phyloP scores from a whole-genome alignment of 2,888 invertebrate species.

The Mamestra brassicae region DNA sequence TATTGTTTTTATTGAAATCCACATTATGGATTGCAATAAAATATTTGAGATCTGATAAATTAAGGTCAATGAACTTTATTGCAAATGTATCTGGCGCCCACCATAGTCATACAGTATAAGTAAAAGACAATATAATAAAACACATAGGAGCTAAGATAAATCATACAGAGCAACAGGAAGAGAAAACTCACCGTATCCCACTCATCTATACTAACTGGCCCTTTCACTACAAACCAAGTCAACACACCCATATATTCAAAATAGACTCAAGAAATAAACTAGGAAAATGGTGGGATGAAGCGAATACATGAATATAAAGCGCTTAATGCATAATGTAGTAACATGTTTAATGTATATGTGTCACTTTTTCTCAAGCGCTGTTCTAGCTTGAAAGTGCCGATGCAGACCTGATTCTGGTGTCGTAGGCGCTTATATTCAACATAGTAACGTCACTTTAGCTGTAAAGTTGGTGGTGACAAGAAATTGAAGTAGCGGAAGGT shows the following conservation, averaged over 20 bases:
- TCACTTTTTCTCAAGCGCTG: slow-evolving; percentile 26
- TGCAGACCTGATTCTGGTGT: slow-evolving; percentile 1
- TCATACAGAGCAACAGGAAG: background rate
- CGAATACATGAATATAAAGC: slow-evolving; percentile 45
- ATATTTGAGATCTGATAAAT: too few relatives aligned
- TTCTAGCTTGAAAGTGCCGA: slow-evolving; percentile 33
- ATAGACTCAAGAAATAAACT: slow-evolving; percentile 29
- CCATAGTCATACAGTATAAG: too few relatives aligned
- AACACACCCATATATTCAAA: slow-evolving; percentile 40
- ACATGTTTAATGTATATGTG: slow-evolving; percentile 47
- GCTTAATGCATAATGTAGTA: slow-evolving; percentile 34
- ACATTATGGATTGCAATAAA: too few relatives aligned
- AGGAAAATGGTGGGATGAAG: slow-evolving; percentile 7
- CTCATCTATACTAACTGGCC: background rate
- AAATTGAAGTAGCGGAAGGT: background rate
- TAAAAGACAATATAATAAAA: too few relatives aligned
- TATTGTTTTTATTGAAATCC: too few relatives aligned
- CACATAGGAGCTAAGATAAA: background rate
- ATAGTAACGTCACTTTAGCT: background rate
- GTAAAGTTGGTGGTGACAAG: background rate
- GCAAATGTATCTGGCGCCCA: too few relatives aligned
- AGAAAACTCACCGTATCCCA: background rate
- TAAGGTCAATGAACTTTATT: too few relatives aligned
- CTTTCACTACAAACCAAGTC: slow-evolving; percentile 12
- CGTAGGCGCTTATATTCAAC: background rate